Evolutionary conservation across 2,113 vertebrate genomes (phyloP).

Genomic region (Aleadryas rufinucha): DNA sequence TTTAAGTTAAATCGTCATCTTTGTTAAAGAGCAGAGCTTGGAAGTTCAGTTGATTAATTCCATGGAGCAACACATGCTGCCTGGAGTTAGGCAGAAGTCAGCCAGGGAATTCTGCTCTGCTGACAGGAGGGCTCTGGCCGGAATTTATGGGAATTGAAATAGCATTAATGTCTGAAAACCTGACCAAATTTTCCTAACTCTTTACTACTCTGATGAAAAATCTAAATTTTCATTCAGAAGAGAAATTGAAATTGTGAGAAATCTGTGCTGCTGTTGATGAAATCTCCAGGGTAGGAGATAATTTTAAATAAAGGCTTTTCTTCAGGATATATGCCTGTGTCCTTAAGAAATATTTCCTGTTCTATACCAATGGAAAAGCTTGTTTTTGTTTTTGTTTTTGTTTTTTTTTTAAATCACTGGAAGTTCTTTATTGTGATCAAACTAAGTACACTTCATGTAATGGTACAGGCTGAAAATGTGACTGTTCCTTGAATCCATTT

Average conservation of each 20-base stretch:
- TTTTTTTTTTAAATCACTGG: background rate
- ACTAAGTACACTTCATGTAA: background rate
- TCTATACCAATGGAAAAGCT: background rate
- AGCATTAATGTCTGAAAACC: background rate
- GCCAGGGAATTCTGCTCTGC: background rate
- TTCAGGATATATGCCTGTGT: background rate
- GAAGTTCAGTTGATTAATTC: background rate
- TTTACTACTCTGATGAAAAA: background rate
- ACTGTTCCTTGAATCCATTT: background rate
- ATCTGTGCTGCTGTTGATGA: background rate
- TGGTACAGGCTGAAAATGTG: background rate
- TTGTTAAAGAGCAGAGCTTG: background rate
- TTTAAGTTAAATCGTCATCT: background rate
- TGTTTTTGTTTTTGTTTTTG: too few species aligned
- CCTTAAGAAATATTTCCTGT: background rate
- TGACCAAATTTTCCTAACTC: background rate
- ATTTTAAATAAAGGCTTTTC: background rate
- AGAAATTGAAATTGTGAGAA: background rate
- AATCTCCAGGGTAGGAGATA: background rate
- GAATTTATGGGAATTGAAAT: background rate
- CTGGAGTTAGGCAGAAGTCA: background rate
- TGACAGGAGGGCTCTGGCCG: background rate
- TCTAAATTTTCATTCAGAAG: background rate
- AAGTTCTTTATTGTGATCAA: background rate
- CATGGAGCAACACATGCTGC: accelerated